phyloP scores from a whole-genome alignment of 2,797 vertebrate genomes.

The Nasua narica region DNA sequence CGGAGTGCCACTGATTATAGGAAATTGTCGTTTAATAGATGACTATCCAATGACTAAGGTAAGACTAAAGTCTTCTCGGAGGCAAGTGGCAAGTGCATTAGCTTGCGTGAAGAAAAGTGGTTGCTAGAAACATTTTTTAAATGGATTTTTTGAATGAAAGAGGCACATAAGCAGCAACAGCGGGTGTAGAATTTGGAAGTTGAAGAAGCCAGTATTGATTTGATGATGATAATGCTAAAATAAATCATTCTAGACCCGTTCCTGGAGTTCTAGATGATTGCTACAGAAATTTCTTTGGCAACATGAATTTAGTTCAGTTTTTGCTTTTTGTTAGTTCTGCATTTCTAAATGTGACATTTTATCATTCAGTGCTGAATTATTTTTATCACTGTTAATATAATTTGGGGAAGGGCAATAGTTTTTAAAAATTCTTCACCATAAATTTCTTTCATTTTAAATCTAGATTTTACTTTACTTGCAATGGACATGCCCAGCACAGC shows the following conservation, averaged over 20 bases:
- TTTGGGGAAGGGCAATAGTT: neutral
- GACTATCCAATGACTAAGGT: neutral
- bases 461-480: constrained; percentile 95
- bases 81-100: neutral
- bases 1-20: neutral
- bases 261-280: neutral
- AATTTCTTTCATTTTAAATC: constrained; percentile 61
- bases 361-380: neutral
- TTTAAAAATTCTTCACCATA: neutral
- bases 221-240: neutral
- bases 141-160: neutral
- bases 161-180: neutral
- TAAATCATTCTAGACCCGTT: neutral
- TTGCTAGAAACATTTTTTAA: neutral
- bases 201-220: neutral
- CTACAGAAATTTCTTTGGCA: constrained; percentile 26
- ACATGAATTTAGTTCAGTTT: constrained; percentile 2
- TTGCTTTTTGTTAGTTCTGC: neutral
- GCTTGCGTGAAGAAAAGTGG: neutral
- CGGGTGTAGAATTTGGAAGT: neutral
- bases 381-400: neutral
- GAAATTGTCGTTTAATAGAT: neutral
- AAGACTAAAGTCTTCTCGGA: neutral
- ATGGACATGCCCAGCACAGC: constrained; percentile 92
- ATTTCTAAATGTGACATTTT: constrained; percentile 29